A percentile compares a stretch with the other conserved stretches of the same genome.
Conservation (phyloP, 1,140 invertebrate genomes). For the Hypothenemus hampei region DNA sequence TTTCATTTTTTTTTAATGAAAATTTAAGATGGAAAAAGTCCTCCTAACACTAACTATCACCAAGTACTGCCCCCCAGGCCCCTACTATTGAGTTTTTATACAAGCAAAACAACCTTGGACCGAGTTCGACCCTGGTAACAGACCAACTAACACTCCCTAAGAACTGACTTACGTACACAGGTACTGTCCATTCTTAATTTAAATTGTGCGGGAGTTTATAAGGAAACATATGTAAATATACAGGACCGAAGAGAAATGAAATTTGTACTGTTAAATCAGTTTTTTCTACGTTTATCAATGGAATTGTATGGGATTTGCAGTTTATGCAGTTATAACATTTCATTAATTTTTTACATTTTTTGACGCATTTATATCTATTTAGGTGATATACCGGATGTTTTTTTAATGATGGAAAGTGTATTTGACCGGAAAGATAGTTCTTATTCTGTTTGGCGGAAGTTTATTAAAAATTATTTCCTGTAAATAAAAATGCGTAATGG, state of each 20-base stretch:
- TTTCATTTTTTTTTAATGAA: slow-evolving; percentile 20
- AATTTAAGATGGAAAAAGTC: slow-evolving; percentile 6
- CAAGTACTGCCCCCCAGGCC: slow-evolving; percentile 26
- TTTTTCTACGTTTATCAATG: background rate
- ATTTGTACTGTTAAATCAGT: background rate
- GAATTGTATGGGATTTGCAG: background rate
- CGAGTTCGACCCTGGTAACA: slow-evolving; percentile 19
- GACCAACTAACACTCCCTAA: slow-evolving; percentile 25
- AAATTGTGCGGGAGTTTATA: slow-evolving; percentile 26
- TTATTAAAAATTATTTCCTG: background rate
- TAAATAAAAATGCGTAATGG: background rate
- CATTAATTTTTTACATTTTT: no score
- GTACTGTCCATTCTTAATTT: slow-evolving; percentile 19
- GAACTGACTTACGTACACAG: slow-evolving; percentile 7
- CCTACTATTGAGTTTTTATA: slow-evolving; percentile 19
- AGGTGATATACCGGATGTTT: no score
- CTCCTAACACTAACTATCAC: slow-evolving; percentile 19
- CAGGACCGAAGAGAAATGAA: background rate
- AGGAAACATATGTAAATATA: slow-evolving; percentile 5
- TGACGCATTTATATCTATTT: no score
- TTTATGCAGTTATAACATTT: background rate
- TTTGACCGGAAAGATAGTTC: background rate
- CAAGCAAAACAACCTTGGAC: slow-evolving; percentile 19
- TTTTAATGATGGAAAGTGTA: no score
- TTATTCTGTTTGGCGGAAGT: background rate